Percentiles rank a stretch among this genome's conserved stretches.
Conservation (phyloP, 2,113 vertebrate species). For the Athene cunicularia region DNA sequence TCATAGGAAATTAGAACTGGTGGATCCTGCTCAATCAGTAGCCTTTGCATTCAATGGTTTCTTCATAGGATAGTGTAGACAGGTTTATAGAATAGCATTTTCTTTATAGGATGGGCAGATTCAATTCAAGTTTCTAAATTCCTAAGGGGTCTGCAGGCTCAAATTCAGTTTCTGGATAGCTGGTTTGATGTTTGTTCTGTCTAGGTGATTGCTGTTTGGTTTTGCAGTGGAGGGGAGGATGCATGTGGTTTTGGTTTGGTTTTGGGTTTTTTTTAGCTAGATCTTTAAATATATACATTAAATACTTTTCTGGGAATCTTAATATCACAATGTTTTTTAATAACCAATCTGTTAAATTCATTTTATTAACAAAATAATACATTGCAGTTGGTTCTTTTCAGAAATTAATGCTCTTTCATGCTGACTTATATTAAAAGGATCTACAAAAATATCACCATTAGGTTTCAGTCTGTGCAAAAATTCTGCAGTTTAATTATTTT, state of each 20-base stretch:
- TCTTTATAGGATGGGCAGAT: not conserved
- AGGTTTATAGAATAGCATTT: not conserved
- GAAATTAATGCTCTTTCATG: not conserved
- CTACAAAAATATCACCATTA: not conserved
- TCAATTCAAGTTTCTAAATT: not conserved
- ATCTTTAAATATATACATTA: not conserved
- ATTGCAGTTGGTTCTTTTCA: not conserved
- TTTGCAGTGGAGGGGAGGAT: fast-evolving
- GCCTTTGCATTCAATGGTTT: not conserved
- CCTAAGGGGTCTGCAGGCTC: not conserved
- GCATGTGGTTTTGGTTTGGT: fast-evolving
- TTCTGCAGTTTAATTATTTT: not conserved
- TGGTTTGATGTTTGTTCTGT: not conserved
- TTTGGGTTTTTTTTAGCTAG: fast-evolving
- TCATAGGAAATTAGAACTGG: not conserved
- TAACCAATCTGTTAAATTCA: not conserved
- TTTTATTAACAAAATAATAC: not conserved
- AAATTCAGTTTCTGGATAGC: not conserved
- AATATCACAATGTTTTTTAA: not conserved
- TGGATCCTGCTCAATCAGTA: not conserved
- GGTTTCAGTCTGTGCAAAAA: not conserved
- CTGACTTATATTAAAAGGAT: not conserved
- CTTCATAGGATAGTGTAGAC: not conserved
- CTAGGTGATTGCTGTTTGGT: not conserved
- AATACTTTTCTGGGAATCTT: not conserved